phyloP scores from a whole-genome alignment of 2,113 vertebrate species.

The Leptosomus discolor region DNA sequence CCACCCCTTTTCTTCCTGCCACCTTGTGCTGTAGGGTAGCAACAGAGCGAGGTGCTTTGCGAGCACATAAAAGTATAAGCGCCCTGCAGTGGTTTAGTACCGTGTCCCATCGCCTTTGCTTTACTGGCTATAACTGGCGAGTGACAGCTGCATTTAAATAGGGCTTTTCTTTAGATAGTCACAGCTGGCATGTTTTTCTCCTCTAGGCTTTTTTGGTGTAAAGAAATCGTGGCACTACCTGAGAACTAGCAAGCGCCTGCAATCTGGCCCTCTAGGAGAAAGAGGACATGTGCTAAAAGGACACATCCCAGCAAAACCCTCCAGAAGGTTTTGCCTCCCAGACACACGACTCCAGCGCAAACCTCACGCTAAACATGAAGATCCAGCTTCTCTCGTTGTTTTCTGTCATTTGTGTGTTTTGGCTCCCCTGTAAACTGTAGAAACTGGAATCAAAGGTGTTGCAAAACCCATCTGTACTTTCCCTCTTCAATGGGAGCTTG shows the following conservation, averaged over 20 bases:
- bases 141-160: constrained; percentile 3
- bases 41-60: not conserved
- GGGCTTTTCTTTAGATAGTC: not conserved
- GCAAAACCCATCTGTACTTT: not conserved
- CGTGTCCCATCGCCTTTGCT: not conserved
- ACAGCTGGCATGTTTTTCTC: not conserved
- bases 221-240: not conserved
- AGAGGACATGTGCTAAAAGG: not conserved
- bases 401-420: not conserved
- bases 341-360: fast-evolving
- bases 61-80: not conserved
- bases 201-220: not conserved
- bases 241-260: not conserved
- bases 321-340: not conserved
- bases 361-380: fast-evolving
- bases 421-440: not conserved
- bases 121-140: not conserved
- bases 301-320: not conserved
- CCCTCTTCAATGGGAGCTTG: not conserved
- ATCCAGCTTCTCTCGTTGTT: not conserved
- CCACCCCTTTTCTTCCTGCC: not conserved
- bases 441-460: not conserved
- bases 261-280: not conserved
- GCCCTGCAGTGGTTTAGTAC: not conserved
- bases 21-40: fast-evolving